Percentiles rank a stretch among this genome's conserved stretches.
These are phyloP conservation scores for Batillaria attramentaria DNA, from an alignment of 1,140 invertebrate species.

Conservation along the genomic window DNA sequence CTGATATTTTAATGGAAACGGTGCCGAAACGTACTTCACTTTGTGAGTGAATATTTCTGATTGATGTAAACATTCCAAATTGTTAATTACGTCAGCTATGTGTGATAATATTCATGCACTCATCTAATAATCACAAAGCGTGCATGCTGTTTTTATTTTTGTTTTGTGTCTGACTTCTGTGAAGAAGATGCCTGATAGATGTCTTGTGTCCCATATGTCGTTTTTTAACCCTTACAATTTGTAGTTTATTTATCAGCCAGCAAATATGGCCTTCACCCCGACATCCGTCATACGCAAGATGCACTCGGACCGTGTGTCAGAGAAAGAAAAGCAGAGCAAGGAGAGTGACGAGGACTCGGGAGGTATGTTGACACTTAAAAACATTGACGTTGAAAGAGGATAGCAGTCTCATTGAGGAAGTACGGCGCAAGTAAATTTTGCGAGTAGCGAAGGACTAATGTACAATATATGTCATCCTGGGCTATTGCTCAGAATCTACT, in stretches of 20 bases:
- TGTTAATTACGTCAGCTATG: background rate
- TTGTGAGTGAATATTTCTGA: no score
- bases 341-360: slow-evolving; percentile 31
- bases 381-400: no score
- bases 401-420: no score
- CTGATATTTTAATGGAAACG: no score
- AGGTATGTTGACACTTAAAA: no score
- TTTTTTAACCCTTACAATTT: slow-evolving; percentile 3
- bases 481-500: no score
- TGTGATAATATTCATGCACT: background rate
- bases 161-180: background rate
- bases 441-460: no score
- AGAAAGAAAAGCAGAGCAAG: slow-evolving; percentile 58
- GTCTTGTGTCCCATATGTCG: background rate
- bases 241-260: slow-evolving; percentile 32
- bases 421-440: no score
- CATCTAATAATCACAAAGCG: background rate
- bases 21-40: no score
- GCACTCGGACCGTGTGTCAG: slow-evolving; percentile 81
- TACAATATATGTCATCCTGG: no score
- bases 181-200: background rate
- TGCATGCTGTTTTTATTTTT: background rate
- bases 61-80: no score
- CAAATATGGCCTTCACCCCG: slow-evolving; percentile 81
- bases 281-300: slow-evolving; percentile 93